Evolutionary conservation across 2,888 invertebrate genomes (phyloP).

Genomic region (Drosophila lutescens): DNA sequence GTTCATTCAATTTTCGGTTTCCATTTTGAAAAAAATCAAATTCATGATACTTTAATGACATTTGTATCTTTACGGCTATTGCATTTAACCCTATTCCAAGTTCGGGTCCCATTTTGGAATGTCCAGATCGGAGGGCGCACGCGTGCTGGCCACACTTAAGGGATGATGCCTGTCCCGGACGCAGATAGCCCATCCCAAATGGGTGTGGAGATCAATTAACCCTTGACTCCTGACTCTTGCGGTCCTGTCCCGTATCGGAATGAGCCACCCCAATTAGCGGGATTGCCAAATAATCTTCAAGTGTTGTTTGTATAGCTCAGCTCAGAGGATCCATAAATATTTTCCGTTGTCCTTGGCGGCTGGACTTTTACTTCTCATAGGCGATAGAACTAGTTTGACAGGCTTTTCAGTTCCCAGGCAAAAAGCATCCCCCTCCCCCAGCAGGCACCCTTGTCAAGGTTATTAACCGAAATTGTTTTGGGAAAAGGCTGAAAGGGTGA

Average conservation of each 20-base stretch:
- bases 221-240: constrained; percentile 57
- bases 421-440: constrained; percentile 20
- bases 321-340: background rate
- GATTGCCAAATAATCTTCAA: constrained; percentile 4
- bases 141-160: constrained; percentile 69
- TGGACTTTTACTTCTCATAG: background rate
- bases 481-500: constrained; percentile 50
- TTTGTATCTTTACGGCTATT: background rate
- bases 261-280: constrained; percentile 46
- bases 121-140: constrained; percentile 47
- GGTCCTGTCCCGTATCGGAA: constrained; percentile 25
- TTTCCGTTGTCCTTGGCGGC: constrained; percentile 9
- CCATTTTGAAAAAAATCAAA: background rate
- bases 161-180: constrained; percentile 57
- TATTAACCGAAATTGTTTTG: constrained; percentile 54
- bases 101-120: constrained; percentile 66
- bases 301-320: background rate
- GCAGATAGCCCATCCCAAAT: constrained; percentile 49
- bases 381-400: constrained; percentile 54
- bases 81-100: constrained; percentile 6
- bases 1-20: background rate
- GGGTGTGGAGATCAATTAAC: constrained; percentile 66
- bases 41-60: too few species aligned
- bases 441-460: constrained; percentile 57
- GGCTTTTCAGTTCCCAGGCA: constrained; percentile 67